These are phyloP conservation scores for Yponomeuta malinellus DNA, from an alignment of 2,888 invertebrate genomes.

Conservation along the genomic window DNA sequence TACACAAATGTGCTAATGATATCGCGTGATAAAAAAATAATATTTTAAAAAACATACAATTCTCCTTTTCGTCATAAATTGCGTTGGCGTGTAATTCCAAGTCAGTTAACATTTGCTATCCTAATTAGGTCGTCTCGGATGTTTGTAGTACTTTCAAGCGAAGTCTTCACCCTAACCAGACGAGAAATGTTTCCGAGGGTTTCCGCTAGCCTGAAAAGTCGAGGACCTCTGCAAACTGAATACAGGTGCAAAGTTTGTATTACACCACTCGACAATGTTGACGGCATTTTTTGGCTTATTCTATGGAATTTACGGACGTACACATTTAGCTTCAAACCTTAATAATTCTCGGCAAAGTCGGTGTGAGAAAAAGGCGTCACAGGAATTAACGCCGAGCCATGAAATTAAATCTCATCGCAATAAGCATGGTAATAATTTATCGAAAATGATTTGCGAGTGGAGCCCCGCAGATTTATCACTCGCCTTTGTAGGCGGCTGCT, in stretches of 20 bases:
- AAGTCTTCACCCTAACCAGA: background rate
- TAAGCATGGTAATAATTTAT: slow-evolving; percentile 7
- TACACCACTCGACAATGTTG: background rate
- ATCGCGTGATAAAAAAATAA: background rate
- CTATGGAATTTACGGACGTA: background rate
- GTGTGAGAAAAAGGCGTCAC: background rate
- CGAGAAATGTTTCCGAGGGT: too few species aligned
- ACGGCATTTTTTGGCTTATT: background rate
- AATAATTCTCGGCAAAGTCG: background rate
- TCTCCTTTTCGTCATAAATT: background rate
- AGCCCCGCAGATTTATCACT: background rate
- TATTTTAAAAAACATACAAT: background rate
- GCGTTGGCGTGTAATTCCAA: background rate
- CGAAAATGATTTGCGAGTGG: slow-evolving; percentile 3
- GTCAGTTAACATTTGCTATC: background rate
- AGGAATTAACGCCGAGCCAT: slow-evolving; percentile 1
- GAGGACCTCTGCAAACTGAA: background rate
- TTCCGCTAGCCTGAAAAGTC: background rate
- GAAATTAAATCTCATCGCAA: slow-evolving; percentile 6
- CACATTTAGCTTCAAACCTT: background rate
- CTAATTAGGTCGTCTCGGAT: background rate
- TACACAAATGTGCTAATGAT: background rate
- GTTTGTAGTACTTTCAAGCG: background rate
- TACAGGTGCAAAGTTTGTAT: background rate
- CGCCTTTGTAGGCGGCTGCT: background rate